Conservation (phyloP, 2,113 vertebrate species). For the Scophthalmus maximus region DNA sequence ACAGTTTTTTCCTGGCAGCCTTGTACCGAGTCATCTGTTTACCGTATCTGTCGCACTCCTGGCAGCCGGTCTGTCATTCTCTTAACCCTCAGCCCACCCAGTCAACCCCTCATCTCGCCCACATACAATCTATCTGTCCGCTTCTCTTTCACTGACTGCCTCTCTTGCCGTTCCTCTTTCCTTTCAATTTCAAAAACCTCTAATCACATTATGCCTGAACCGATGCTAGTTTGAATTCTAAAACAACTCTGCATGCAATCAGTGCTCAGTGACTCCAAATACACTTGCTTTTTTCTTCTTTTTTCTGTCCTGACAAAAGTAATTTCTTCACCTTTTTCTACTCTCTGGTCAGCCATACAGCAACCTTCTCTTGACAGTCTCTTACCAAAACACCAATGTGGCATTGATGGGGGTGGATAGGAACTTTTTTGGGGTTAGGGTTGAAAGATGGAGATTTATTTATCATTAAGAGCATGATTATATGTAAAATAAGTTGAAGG, state of each 20-base stretch:
- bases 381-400: slow-evolving; percentile 14
- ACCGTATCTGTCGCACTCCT: slow-evolving; percentile 49
- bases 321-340: slow-evolving; percentile 38
- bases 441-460: background rate
- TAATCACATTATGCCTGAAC: slow-evolving; percentile 50
- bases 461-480: background rate
- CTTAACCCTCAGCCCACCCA: slow-evolving; percentile 32
- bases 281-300: slow-evolving; percentile 34
- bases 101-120: slow-evolving; percentile 37
- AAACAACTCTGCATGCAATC: slow-evolving; percentile 43
- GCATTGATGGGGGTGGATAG: background rate
- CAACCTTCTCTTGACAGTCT: slow-evolving; percentile 32
- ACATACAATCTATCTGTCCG: slow-evolving; percentile 35
- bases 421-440: too few species aligned
- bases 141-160: slow-evolving; percentile 23
- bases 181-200: slow-evolving; percentile 46
- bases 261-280: slow-evolving; percentile 25
- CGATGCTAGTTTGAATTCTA: slow-evolving; percentile 34
- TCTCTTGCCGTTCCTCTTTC: slow-evolving; percentile 25
- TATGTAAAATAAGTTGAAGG: background rate
- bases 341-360: slow-evolving; percentile 26
- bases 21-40: slow-evolving; percentile 49
- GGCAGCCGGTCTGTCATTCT: slow-evolving; percentile 46
- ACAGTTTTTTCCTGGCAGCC: slow-evolving; percentile 54
- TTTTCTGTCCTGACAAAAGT: slow-evolving; percentile 51